Evolutionary conservation across 2,888 invertebrate genomes (phyloP), one percentile per base, ranked within the genome.

Genomic region (Nomada goodeniana): DNA sequence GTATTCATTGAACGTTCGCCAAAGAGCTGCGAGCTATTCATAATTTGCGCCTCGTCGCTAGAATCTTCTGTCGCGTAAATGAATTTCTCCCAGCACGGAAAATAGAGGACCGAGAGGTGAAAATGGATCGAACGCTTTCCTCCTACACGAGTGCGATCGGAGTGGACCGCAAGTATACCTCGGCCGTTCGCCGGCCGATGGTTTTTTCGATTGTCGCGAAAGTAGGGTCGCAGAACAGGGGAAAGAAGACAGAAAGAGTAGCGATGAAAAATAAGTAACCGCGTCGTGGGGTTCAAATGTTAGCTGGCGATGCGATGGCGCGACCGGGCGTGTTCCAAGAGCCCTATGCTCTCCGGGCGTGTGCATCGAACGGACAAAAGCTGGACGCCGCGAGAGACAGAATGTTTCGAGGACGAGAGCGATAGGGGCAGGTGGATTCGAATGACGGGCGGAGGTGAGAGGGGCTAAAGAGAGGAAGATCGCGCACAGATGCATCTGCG

Each of bases 401-500:
- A 60, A n/a, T 36, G 7, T 36, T 5, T 36, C 7, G 36, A 1
- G 36, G 36, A 36, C 36, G 36, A 36, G 7, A 36, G 36, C 36
- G 36, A 36, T 36, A 36, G 7, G 36, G 36, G 36, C 36, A 7
- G 36, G 36, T 36, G 36, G 50, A 53, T 57, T 7, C 47, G 59
- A 23, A 42, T 29, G 69, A 23, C 47, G n/a, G 26, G 15, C 0
- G n/a, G 2, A 13, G 13, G 64, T 3, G 23, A 23, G 26, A 18
- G 47, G 68, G 9, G 15, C 26, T 29, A 26, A 52, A 13, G 44
- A 57, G 57, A 63, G 72, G 52, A 61, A 64, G 75, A 65, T 75
- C 65, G 60, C 72, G 86, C 88, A 83, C 88, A 86, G 82, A 82
- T 83, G 86, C 80, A 76, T 70, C 82, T 83, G 82, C 80, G 82